Evolutionary conservation across 23 tunicate genomes (phyloP).

Genomic region (Styela clava): DNA sequence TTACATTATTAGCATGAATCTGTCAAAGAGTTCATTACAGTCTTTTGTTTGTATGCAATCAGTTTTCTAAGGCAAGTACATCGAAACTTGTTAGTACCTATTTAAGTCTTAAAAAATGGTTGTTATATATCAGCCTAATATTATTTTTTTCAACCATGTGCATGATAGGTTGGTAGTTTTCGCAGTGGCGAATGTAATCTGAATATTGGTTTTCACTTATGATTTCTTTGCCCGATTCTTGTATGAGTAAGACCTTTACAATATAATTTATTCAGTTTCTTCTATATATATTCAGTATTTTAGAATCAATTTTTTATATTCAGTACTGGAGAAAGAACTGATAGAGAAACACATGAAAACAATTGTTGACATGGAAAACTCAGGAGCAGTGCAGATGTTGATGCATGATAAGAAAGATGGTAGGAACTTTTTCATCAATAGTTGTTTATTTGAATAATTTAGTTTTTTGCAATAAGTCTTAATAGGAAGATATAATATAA

Average conservation of each 20-base stretch:
- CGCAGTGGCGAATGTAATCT: no score
- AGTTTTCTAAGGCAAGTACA: background rate
- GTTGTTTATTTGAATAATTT: no score
- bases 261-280: no score
- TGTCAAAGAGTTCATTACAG: conserved; percentile 1
- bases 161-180: no score
- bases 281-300: no score
- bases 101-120: no score
- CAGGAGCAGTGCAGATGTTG: conserved; percentile 97
- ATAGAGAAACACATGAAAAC: conserved; percentile 95
- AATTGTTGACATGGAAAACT: conserved; percentile 98
- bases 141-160: no score
- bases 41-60: background rate
- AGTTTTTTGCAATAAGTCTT: background rate
- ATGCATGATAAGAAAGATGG: conserved; percentile 93
- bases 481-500: background rate
- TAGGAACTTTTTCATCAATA: conserved; percentile 10
- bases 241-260: no score
- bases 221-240: no score
- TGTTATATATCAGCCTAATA: no score
- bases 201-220: no score
- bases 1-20: no score
- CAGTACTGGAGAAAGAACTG: conserved; percentile 86
- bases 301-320: background rate
- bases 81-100: background rate